Conservation (phyloP, 2,888 invertebrate genomes). For the Lissocephala sabroskyi region DNA sequence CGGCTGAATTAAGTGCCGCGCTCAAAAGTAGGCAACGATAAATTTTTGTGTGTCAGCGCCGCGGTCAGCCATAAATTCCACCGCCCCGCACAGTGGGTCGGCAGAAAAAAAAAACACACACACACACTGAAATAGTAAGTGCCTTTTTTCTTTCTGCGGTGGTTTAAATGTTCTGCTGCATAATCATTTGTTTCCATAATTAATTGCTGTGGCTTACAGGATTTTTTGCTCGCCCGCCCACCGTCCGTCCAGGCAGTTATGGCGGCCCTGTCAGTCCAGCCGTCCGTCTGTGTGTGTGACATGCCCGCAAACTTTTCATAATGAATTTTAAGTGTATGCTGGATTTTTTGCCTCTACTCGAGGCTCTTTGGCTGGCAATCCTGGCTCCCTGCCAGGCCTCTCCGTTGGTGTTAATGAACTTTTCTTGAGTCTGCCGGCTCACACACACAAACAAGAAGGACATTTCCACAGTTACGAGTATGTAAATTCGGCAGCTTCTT, state of each 20-base stretch:
- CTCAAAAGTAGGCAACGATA: conserved; percentile 43
- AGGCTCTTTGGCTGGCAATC: conserved; percentile 20
- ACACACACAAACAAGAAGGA: conserved; percentile 15
- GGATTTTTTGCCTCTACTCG: conserved; percentile 33
- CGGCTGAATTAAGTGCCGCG: conserved; percentile 30
- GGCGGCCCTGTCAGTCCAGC: neutral
- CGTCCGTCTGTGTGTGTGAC: conserved; percentile 14
- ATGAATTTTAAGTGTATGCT: conserved; percentile 59
- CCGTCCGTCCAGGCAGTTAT: no score
- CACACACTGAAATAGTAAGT: conserved; percentile 1
- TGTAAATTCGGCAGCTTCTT: conserved; percentile 4
- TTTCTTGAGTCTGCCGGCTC: no score
- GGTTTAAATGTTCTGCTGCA: conserved; percentile 44
- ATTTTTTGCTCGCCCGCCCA: conserved; percentile 9
- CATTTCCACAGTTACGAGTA: neutral
- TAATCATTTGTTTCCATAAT: conserved; percentile 57
- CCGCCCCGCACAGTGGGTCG: conserved; percentile 18
- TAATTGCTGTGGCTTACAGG: conserved; percentile 50
- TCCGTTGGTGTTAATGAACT: conserved; percentile 59
- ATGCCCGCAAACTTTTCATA: conserved; percentile 52
- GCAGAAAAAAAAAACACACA: conserved; percentile 6
- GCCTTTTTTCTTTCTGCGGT: neutral
- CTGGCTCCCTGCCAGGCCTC: conserved; percentile 42
- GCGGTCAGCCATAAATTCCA: conserved; percentile 36
- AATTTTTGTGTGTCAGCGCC: conserved; percentile 55